Evolutionary conservation across 1,140 invertebrate species (phyloP).

Genomic region (Copidosoma floridanum): DNA sequence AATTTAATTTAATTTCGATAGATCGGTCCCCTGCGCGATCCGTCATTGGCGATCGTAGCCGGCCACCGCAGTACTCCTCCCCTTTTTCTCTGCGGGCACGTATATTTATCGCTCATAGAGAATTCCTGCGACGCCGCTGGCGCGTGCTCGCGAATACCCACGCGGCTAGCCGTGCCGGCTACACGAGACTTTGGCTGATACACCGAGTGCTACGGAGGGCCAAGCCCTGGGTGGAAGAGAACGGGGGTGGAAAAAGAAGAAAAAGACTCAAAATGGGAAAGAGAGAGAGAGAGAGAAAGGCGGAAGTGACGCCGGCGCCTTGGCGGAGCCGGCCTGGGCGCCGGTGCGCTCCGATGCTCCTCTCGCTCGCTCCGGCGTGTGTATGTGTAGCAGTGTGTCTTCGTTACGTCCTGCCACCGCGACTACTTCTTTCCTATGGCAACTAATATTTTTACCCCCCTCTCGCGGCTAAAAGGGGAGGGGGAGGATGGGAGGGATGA

Average conservation of each 20-base stretch:
- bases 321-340: conserved; percentile 55
- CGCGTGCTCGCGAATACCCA: conserved; percentile 5
- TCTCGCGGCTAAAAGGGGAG: not conserved
- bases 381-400: conserved; percentile 44
- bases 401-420: conserved; percentile 50
- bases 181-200: conserved; percentile 11
- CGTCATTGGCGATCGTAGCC: conserved; percentile 15
- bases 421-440: conserved; percentile 41
- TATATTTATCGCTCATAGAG: conserved; percentile 20
- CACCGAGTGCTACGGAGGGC: conserved; percentile 21
- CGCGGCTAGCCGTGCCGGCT: not conserved
- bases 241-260: conserved; percentile 21
- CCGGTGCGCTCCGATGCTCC: conserved; percentile 54
- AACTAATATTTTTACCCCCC: conserved; percentile 37
- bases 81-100: not conserved
- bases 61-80: not conserved
- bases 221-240: conserved; percentile 17
- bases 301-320: conserved; percentile 58
- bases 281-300: conserved; percentile 27
- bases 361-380: conserved; percentile 33
- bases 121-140: conserved; percentile 6
- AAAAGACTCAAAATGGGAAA: not conserved
- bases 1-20: too few relatives aligned
- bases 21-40: too few relatives aligned
- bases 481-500: too few relatives aligned